Conservation (phyloP, 2,888 invertebrate species). For the Tetropium fuscum region DNA sequence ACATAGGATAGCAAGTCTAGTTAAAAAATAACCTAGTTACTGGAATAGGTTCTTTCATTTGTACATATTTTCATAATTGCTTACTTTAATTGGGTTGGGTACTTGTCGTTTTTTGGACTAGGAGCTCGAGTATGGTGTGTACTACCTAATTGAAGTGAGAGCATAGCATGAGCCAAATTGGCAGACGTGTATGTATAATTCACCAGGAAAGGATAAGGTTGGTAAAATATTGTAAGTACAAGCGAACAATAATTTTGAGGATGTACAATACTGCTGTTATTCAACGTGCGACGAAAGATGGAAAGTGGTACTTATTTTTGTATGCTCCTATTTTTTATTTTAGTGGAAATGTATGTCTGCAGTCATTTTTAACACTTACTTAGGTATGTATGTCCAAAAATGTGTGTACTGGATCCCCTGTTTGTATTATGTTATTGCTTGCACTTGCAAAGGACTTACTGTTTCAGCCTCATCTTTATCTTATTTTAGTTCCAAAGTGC, state of each 20-base stretch:
- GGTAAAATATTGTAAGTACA: neutral
- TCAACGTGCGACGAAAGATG: neutral
- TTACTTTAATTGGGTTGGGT: slow-evolving; percentile 18
- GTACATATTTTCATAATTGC: slow-evolving; percentile 33
- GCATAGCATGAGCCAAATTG: neutral
- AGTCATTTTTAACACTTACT: no score
- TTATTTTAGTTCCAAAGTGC: no score
- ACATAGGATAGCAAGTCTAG: slow-evolving; percentile 66
- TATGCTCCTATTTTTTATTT: slow-evolving; percentile 1
- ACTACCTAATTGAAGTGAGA: slow-evolving; percentile 4
- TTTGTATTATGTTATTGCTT: no score
- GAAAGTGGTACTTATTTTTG: slow-evolving; percentile 3
- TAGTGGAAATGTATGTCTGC: no score
- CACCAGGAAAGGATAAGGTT: neutral
- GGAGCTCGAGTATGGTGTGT: neutral
- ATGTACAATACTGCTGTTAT: neutral
- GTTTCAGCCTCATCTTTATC: no score
- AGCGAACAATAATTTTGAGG: neutral
- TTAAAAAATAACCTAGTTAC: slow-evolving; percentile 64
- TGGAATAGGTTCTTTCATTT: slow-evolving; percentile 21
- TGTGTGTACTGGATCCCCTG: no score
- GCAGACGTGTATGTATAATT: neutral
- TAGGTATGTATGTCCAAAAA: no score
- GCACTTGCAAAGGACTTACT: no score
- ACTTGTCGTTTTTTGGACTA: slow-evolving; percentile 10